Evolutionary conservation across 2,888 invertebrate species (phyloP).

Genomic region (Desoria tigrina): DNA sequence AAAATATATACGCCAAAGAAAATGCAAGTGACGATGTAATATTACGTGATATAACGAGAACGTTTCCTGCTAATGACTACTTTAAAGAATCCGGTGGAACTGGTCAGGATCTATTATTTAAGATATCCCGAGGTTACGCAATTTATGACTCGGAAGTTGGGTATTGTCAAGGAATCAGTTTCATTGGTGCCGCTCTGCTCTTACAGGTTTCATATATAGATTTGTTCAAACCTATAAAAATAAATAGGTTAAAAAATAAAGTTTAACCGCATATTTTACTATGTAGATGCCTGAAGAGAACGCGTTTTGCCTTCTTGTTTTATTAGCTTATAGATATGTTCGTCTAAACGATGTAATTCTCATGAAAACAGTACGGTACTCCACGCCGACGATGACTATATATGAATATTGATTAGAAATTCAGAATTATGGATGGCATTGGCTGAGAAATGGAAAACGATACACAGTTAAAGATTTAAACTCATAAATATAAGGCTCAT

Average conservation of each 20-base stretch:
- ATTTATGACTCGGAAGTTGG: conserved; percentile 96
- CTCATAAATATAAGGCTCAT: too few species aligned
- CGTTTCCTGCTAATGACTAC: conserved; percentile 94
- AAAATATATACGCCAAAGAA: conserved; percentile 91
- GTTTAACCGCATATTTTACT: not conserved
- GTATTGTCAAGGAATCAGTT: conserved; percentile 98
- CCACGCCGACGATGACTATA: too few species aligned
- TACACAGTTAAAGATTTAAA: too few species aligned
- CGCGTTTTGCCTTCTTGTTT: conserved; percentile 93
- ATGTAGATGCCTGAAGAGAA: conserved; percentile 98
- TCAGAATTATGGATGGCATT: too few species aligned
- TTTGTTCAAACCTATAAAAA: too few species aligned
- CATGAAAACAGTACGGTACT: too few species aligned
- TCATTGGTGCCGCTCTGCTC: conserved; percentile 91
- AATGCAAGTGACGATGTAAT: conserved; percentile 94
- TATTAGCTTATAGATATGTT: too few species aligned
- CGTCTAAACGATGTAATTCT: too few species aligned
- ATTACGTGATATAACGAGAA: conserved; percentile 92
- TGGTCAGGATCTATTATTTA: conserved; percentile 93
- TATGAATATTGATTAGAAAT: too few species aligned
- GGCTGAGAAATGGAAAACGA: too few species aligned
- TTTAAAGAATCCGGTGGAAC: conserved; percentile 90
- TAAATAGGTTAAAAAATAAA: too few species aligned
- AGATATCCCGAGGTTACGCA: conserved; percentile 95
- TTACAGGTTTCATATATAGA: conserved; percentile 53